Evolutionary conservation across 2,888 invertebrate species (phyloP).

Genomic region (Deroplatys truncata): DNA sequence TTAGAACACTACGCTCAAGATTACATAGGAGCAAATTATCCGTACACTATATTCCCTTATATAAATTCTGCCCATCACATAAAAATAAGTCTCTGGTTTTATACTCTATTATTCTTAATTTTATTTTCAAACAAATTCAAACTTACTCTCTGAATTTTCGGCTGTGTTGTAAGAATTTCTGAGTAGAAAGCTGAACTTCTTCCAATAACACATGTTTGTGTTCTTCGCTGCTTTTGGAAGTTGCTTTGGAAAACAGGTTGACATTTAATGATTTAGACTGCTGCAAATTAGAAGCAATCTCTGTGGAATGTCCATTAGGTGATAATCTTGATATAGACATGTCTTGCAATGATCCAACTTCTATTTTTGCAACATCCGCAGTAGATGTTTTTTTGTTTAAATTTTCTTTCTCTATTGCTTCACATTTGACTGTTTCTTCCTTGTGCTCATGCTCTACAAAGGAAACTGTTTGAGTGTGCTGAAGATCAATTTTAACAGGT

Average conservation of each 20-base stretch:
- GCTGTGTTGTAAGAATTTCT: background rate
- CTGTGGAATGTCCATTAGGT: background rate
- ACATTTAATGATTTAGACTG: background rate
- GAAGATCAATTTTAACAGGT: background rate
- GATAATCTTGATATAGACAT: background rate
- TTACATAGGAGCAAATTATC: too few species aligned
- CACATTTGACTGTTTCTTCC: background rate
- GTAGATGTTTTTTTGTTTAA: background rate
- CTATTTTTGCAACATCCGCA: background rate
- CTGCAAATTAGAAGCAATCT: background rate
- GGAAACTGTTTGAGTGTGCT: background rate
- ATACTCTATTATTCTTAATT: background rate
- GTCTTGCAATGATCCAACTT: background rate
- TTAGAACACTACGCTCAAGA: too few species aligned
- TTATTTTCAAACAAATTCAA: background rate
- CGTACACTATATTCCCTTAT: too few species aligned
- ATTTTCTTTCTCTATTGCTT: background rate
- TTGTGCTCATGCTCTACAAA: background rate
- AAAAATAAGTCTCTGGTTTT: too few species aligned
- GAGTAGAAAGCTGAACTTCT: background rate
- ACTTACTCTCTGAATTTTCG: slow-evolving; percentile 19
- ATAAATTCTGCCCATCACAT: too few species aligned
- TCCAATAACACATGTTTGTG: background rate
- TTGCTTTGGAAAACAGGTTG: background rate
- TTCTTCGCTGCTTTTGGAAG: background rate